A percentile compares a stretch with the other conserved stretches of the same genome.
These are phyloP conservation scores for Zophobas morio DNA, from an alignment of 1,140 invertebrate species.

Conservation along the genomic window DNA sequence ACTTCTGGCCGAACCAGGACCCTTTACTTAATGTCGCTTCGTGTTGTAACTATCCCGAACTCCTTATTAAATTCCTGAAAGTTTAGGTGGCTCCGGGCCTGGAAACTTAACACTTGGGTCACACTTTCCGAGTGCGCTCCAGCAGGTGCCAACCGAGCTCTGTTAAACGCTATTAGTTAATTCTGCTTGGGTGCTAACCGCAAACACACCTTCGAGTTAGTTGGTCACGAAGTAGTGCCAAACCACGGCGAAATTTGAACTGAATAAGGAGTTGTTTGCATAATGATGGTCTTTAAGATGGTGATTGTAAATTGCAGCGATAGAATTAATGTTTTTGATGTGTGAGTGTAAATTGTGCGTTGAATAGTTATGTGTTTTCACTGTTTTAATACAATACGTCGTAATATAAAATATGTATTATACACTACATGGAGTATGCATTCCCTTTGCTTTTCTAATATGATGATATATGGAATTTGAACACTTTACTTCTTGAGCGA, in stretches of 20 bases:
- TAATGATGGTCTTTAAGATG: no score
- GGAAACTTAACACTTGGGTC: not conserved
- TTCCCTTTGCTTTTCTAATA: no score
- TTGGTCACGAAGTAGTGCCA: not conserved
- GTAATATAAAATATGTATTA: no score
- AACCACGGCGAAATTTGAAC: not conserved
- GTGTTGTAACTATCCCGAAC: not conserved
- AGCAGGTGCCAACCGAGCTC: constrained; percentile 3
- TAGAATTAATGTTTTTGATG: not conserved
- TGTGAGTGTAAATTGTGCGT: no score
- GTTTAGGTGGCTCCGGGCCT: not conserved
- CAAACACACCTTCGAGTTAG: not conserved
- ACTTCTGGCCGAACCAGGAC: no score
- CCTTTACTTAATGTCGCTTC: no score
- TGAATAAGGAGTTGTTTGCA: not conserved
- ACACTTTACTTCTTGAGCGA: no score
- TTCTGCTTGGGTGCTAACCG: not conserved
- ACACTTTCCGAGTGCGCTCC: not conserved
- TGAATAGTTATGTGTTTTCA: no score
- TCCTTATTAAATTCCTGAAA: not conserved
- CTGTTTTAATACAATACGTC: no score
- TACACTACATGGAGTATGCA: no score
- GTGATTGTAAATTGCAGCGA: not conserved
- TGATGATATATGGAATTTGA: no score
- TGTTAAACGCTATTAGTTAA: not conserved